Evolutionary conservation across 2,888 invertebrate genomes (phyloP).

Genomic region (Plebejus anna): DNA sequence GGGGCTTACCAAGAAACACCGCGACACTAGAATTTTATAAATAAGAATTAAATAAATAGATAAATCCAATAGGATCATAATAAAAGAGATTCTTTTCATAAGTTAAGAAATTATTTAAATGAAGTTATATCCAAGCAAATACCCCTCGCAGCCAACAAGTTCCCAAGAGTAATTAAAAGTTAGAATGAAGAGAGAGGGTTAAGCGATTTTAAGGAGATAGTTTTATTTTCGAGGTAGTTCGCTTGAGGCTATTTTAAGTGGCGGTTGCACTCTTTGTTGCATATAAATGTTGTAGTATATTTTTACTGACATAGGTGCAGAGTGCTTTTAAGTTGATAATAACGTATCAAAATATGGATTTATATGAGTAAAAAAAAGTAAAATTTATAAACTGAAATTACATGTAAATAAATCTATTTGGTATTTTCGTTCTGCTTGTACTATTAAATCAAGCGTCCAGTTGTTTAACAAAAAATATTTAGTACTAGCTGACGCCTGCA

Average conservation of each 20-base stretch:
- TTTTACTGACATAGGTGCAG: background rate
- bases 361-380: too few relatives aligned
- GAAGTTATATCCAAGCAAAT: background rate
- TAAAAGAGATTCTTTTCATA: background rate
- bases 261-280: background rate
- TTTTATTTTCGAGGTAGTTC: background rate
- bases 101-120: background rate
- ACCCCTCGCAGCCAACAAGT: conserved; percentile 10
- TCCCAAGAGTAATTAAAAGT: conserved; percentile 22
- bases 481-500: too few relatives aligned
- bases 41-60: background rate
- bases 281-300: background rate
- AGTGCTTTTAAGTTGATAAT: too few relatives aligned
- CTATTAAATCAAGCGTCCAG: too few relatives aligned
- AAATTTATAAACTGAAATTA: too few relatives aligned
- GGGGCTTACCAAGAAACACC: too few relatives aligned
- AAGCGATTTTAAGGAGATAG: conserved; percentile 8
- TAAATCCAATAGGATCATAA: background rate
- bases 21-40: too few relatives aligned
- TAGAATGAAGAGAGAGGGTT: conserved; percentile 7
- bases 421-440: too few relatives aligned
- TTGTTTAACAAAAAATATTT: too few relatives aligned
- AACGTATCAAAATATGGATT: too few relatives aligned
- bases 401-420: too few relatives aligned
- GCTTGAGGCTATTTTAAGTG: conserved; percentile 11